A percentile compares a stretch with the other conserved stretches of the same genome.
phyloP scores from a whole-genome alignment of 2,797 vertebrate genomes.

The Kryptolebias ocellatus region DNA sequence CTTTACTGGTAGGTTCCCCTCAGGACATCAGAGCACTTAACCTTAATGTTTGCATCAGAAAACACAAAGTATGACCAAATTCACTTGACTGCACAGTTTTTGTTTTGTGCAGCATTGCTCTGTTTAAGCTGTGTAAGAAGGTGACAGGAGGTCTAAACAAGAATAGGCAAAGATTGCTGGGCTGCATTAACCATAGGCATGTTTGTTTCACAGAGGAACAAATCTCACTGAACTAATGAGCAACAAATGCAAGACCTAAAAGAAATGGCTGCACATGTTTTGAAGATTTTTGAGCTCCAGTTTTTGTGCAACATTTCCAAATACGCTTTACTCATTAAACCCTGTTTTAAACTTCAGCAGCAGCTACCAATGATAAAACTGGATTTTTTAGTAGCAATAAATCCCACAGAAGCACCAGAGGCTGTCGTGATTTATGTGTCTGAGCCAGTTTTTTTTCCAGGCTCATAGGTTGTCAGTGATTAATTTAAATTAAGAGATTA shows the following conservation, averaged over 20 bases:
- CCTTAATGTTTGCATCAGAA: slow-evolving; percentile 1
- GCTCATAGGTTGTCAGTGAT: too few relatives aligned
- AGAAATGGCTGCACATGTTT: too few relatives aligned
- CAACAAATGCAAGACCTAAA: too few relatives aligned
- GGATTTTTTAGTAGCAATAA: slow-evolving; percentile 1
- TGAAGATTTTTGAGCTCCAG: too few relatives aligned
- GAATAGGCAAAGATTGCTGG: slow-evolving; percentile 10
- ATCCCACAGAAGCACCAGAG: slow-evolving; percentile 1
- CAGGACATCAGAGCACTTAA: slow-evolving; percentile 9
- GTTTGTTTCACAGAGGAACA: slow-evolving; percentile 12
- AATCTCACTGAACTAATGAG: slow-evolving; percentile 10
- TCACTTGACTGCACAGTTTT: slow-evolving; percentile 6
- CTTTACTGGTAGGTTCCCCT: slow-evolving; percentile 90
- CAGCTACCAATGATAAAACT: neutral
- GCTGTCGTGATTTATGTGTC: too few relatives aligned
- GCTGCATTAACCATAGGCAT: slow-evolving; percentile 1
- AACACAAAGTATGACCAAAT: neutral
- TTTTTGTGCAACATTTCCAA: neutral
- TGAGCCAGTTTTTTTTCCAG: too few relatives aligned
- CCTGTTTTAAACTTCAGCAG: neutral
- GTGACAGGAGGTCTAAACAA: slow-evolving; percentile 6
- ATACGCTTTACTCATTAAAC: neutral
- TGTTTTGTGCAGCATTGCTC: slow-evolving; percentile 3
- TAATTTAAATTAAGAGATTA: too few relatives aligned
- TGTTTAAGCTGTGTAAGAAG: slow-evolving; percentile 13